These are phyloP conservation scores for Ranitomeya imitator DNA, from an alignment of 2,113 vertebrate genomes.

Conservation along the genomic window DNA sequence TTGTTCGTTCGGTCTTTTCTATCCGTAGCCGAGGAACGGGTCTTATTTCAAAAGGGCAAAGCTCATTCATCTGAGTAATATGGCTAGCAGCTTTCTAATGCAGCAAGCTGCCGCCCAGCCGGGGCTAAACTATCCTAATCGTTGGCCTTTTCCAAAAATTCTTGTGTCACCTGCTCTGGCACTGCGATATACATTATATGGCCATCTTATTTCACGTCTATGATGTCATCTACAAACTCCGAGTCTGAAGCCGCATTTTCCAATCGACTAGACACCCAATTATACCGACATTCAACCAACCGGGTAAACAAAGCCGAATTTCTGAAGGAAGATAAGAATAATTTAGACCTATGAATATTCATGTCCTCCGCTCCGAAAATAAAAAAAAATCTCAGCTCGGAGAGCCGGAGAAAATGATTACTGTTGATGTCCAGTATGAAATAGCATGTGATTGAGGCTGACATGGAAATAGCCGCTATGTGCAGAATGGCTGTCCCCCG, in stretches of 20 bases:
- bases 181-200: neutral
- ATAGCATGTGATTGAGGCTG: slow-evolving; percentile 42
- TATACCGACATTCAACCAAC: slow-evolving; percentile 27
- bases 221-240: neutral
- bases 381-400: neutral
- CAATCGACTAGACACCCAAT: slow-evolving; percentile 36
- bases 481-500: neutral
- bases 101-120: neutral
- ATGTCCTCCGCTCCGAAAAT: slow-evolving; percentile 20
- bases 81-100: neutral
- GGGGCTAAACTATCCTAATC: neutral
- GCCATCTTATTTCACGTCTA: no score
- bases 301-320: slow-evolving; percentile 33
- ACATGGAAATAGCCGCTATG: slow-evolving; percentile 18
- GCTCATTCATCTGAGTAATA: neutral
- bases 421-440: slow-evolving; percentile 31
- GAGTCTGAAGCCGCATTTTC: neutral
- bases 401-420: slow-evolving; percentile 16
- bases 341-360: slow-evolving; percentile 44
- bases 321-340: slow-evolving; percentile 38
- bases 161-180: neutral
- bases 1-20: no score
- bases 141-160: neutral
- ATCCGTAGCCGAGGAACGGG: no score
- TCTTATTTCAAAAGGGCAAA: neutral